Percentiles rank a stretch among this genome's conserved stretches.
phyloP scores from a whole-genome alignment of 2,888 invertebrate genomes.

The Callinectes sapidus region DNA sequence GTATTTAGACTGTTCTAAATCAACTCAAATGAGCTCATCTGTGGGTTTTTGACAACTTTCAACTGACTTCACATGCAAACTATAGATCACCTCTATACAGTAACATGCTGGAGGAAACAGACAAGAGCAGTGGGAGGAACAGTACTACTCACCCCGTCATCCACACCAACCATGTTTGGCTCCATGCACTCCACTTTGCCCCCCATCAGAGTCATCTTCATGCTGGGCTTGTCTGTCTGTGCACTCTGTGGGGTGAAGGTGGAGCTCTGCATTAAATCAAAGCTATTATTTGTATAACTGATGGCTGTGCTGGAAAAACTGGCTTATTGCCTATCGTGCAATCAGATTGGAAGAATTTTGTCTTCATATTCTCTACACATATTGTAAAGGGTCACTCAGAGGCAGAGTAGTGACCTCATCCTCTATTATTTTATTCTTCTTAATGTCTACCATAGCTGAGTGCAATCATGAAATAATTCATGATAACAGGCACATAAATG shows the following conservation, averaged over 20 bases:
- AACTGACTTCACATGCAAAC: neutral
- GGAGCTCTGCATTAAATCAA: neutral
- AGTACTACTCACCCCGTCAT: conserved; percentile 77
- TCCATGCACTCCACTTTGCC: conserved; percentile 78
- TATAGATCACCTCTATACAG: neutral
- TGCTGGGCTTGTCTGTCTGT: conserved; percentile 76
- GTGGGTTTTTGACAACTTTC: neutral
- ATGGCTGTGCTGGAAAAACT: too few relatives aligned
- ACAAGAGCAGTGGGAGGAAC: neutral
- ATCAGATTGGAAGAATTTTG: too few relatives aligned
- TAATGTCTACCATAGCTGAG: too few relatives aligned
- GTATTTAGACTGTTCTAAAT: neutral
- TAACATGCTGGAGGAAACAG: neutral
- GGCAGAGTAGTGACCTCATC: too few relatives aligned
- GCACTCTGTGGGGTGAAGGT: conserved; percentile 75
- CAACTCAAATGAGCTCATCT: neutral
- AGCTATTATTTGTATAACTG: too few relatives aligned
- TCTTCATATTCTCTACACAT: too few relatives aligned
- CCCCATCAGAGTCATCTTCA: conserved; percentile 78
- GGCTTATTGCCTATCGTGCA: too few relatives aligned
- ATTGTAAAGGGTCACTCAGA: too few relatives aligned
- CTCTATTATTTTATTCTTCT: too few relatives aligned
- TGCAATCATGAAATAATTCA: too few relatives aligned
- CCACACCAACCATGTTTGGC: conserved; percentile 77
- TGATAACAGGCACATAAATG: too few relatives aligned